phyloP scores from a whole-genome alignment of 2,113 vertebrate genomes.

The Clarias macrocephalus region DNA sequence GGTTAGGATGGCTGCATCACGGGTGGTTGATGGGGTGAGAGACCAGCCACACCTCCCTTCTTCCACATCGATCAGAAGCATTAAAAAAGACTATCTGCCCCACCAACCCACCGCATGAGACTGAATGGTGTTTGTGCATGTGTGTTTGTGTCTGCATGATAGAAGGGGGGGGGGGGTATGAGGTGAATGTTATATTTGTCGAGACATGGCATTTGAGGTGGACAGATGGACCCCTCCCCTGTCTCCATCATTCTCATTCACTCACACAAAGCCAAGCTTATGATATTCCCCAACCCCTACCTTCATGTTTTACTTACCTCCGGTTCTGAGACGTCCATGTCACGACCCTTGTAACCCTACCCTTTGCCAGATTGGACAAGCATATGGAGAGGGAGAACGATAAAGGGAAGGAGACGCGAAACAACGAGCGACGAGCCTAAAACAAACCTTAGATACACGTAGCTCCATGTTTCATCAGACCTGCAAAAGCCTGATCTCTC shows the following conservation, averaged over 20 bases:
- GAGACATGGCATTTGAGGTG: slow-evolving; percentile 42
- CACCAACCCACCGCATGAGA: not conserved
- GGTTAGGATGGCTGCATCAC: slow-evolving; percentile 57
- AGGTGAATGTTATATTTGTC: slow-evolving; percentile 19
- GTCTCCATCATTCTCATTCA: slow-evolving; percentile 14
- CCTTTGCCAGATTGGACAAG: slow-evolving; percentile 45
- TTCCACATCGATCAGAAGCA: slow-evolving; percentile 24
- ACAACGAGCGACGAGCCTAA: not conserved
- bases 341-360: slow-evolving; percentile 45
- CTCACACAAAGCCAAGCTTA: slow-evolving; percentile 30
- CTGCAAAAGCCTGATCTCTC: not conserved
- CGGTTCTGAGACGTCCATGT: slow-evolving; percentile 38
- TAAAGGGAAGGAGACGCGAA: not conserved
- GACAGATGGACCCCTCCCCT: slow-evolving; percentile 53
- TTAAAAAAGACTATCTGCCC: slow-evolving; percentile 8
- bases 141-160: not conserved
- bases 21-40: slow-evolving; percentile 50
- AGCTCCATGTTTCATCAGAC: slow-evolving; percentile 22
- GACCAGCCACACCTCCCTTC: slow-evolving; percentile 31
- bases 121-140: not conserved
- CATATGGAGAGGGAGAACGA: slow-evolving; percentile 44
- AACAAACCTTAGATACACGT: not conserved
- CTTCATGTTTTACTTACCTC: slow-evolving; percentile 15
- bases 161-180: not conserved
- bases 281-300: slow-evolving; percentile 14